Conservation (phyloP, 2,888 invertebrate species). For the Bedellia somnulentella region DNA sequence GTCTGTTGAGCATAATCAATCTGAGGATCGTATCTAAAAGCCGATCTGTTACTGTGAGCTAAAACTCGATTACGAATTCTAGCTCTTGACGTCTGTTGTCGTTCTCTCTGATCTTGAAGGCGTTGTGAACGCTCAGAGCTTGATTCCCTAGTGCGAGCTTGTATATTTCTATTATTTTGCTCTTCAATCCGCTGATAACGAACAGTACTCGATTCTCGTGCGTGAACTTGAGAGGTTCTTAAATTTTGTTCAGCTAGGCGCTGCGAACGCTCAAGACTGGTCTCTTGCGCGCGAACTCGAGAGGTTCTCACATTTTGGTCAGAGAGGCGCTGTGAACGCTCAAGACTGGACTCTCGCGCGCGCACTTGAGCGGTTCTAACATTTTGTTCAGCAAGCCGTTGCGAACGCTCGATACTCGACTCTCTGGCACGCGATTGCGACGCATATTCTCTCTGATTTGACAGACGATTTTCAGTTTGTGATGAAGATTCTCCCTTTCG, state of each 20-base stretch:
- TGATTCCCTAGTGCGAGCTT: constrained; percentile 3
- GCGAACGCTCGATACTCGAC: constrained; percentile 5
- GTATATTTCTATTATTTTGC: constrained; percentile 1
- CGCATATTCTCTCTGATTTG: constrained; percentile 3
- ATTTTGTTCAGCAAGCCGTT: constrained; percentile 5
- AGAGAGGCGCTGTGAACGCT: constrained; percentile 6
- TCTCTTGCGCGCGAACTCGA: constrained; percentile 5
- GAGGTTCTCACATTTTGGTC: constrained; percentile 5
- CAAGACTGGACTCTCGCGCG: constrained; percentile 3
- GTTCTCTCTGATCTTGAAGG: constrained; percentile 8
- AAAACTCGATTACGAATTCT: constrained; percentile 11
- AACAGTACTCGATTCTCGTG: constrained; percentile 2
- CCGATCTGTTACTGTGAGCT: constrained; percentile 11
- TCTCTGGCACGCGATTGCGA: constrained; percentile 4
- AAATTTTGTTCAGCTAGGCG: constrained; percentile 5
- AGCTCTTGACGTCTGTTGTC: constrained; percentile 10
- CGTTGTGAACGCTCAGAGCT: constrained; percentile 7
- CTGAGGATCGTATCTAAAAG: constrained; percentile 13
- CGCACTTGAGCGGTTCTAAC: constrained; percentile 4
- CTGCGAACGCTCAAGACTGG: constrained; percentile 4
- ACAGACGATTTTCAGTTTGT: constrained; percentile 2
- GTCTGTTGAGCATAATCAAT: constrained; percentile 13
- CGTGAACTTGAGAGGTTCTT: constrained; percentile 3
- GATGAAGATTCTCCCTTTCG: constrained; percentile 2
- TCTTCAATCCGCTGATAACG: constrained; percentile 3